Evolutionary conservation across 2,113 vertebrate species (phyloP).

Genomic region (Mormyrus iriodes): DNA sequence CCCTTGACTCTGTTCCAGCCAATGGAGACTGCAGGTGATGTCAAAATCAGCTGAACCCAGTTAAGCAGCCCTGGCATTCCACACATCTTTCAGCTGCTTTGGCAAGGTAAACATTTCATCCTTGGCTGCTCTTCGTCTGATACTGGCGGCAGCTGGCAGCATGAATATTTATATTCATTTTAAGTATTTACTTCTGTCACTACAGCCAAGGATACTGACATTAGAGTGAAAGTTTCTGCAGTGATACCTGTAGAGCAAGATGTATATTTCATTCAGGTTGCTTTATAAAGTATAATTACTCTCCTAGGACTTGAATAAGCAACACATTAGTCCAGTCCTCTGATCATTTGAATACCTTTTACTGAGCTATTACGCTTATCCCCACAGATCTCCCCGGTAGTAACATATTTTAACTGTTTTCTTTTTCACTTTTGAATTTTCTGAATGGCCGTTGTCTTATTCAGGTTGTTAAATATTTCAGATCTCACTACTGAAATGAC

Average conservation of each 20-base stretch:
- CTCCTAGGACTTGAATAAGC: not conserved
- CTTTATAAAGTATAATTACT: not conserved
- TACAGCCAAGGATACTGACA: not conserved
- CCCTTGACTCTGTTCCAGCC: not conserved
- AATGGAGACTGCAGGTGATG: not conserved
- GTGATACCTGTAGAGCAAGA: not conserved
- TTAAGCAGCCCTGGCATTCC: not conserved
- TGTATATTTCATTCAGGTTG: not conserved
- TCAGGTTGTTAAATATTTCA: not conserved
- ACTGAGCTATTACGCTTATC: not conserved
- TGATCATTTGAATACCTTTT: not conserved
- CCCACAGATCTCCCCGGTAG: not conserved
- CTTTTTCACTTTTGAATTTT: not conserved
- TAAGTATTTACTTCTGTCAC: not conserved
- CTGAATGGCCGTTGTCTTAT: not conserved
- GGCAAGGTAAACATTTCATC: not conserved
- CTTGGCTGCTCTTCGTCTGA: not conserved
- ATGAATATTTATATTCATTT: constrained; percentile 3
- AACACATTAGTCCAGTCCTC: not conserved
- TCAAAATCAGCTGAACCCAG: not conserved
- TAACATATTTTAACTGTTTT: not conserved
- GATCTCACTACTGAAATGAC: not conserved
- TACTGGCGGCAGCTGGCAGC: not conserved
- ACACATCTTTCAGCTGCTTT: not conserved
- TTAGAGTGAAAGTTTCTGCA: not conserved